Conservation (phyloP, 2,888 invertebrate species). For the Deladenus siricidicola region DNA sequence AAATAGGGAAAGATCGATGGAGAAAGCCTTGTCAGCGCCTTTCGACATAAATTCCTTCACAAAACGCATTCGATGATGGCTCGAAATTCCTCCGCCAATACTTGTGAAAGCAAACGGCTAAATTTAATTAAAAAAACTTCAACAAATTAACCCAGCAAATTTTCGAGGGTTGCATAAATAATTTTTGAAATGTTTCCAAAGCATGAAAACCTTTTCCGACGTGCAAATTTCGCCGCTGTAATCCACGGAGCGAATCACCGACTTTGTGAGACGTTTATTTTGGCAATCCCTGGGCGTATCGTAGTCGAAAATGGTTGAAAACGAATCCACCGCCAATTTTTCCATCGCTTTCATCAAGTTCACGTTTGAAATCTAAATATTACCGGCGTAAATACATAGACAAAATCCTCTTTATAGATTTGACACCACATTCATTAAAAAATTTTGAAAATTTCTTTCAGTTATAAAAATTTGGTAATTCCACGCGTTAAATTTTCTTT, state of each 20-base stretch:
- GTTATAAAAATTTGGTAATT: no score
- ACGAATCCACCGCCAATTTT: background rate
- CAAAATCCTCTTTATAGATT: no score
- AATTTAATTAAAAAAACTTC: background rate
- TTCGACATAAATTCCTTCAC: constrained; percentile 1
- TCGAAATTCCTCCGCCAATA: constrained; percentile 7
- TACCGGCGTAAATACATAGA: no score
- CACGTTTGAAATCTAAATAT: background rate
- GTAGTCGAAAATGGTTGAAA: constrained; percentile 29
- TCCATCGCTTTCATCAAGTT: background rate
- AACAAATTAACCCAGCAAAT: background rate
- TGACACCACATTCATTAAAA: no score
- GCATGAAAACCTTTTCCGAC: background rate
- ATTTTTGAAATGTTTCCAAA: background rate
- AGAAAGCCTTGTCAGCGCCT: background rate
- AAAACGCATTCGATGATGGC: background rate
- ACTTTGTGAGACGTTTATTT: constrained; percentile 22
- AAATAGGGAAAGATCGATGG: constrained; percentile 1
- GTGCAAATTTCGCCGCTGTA: background rate
- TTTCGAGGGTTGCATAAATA: background rate
- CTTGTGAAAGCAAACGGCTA: background rate
- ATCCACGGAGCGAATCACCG: background rate
- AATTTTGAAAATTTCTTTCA: no score
- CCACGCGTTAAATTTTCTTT: no score
- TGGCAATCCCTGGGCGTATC: constrained; percentile 28